phyloP scores from a whole-genome alignment of 92 coral and sea anemone species.

The Siderastrea radians region DNA sequence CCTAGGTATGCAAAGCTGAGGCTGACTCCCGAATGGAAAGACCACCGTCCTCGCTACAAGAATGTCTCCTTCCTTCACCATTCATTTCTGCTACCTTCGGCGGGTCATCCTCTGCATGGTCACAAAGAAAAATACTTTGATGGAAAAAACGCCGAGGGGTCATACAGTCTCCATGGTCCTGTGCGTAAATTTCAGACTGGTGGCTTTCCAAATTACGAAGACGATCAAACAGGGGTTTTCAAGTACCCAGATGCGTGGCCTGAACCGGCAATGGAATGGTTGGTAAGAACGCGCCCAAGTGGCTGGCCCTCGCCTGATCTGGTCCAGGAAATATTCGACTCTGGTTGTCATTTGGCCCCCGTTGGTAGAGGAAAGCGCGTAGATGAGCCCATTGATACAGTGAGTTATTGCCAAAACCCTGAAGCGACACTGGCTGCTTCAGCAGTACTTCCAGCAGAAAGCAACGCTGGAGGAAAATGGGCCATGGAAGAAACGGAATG shows the following conservation, averaged over 20 bases:
- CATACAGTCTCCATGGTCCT: conserved; percentile 73
- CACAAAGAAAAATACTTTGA: background rate
- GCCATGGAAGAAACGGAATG: conserved; percentile 84
- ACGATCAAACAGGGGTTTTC: conserved; percentile 70
- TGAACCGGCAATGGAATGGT: conserved; percentile 89
- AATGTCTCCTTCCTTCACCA: conserved; percentile 54
- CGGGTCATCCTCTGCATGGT: conserved; percentile 1
- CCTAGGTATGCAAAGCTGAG: conserved; percentile 77
- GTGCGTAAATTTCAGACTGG: conserved; percentile 64
- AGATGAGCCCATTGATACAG: conserved; percentile 54
- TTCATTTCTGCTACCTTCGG: conserved; percentile 56
- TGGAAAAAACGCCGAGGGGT: background rate
- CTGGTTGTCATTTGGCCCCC: conserved; percentile 87
- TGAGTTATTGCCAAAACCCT: conserved; percentile 53
- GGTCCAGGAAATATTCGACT: conserved; percentile 79
- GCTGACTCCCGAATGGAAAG: conserved; percentile 82
- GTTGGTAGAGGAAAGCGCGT: conserved; percentile 81
- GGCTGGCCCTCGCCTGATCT: conserved; percentile 88
- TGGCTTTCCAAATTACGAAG: conserved; percentile 52
- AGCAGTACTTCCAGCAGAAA: background rate
- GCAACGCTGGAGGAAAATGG: background rate
- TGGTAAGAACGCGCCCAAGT: conserved; percentile 75
- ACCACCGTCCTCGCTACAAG: conserved; percentile 63
- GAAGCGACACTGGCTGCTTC: conserved; percentile 20
- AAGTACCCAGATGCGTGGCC: conserved; percentile 86